phyloP scores from a whole-genome alignment of 1,140 invertebrate species.

The Dendroctonus valens region DNA sequence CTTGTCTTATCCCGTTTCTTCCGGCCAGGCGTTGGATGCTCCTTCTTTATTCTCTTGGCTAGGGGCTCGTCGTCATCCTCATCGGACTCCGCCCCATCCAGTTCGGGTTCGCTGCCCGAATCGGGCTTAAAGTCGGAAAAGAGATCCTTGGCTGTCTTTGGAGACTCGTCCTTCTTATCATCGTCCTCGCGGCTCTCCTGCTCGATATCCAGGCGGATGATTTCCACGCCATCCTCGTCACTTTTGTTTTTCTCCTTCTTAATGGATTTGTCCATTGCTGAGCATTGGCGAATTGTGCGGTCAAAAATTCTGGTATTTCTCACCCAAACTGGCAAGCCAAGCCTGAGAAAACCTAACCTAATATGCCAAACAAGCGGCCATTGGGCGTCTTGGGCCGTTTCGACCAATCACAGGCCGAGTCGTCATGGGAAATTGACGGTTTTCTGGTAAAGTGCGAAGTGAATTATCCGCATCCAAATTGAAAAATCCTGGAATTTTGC shows the following conservation, averaged over 20 bases:
- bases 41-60: conserved; percentile 36
- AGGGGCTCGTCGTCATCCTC: conserved; percentile 35
- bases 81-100: conserved; percentile 21
- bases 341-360: conserved; percentile 17
- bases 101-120: conserved; percentile 35
- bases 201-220: conserved; percentile 30
- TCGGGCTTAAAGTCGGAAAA: conserved; percentile 38
- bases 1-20: conserved; percentile 21
- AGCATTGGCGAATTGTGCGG: not conserved
- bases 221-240: conserved; percentile 26
- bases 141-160: conserved; percentile 39
- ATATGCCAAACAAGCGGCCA: not conserved
- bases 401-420: too few relatives aligned
- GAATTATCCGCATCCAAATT: too few relatives aligned
- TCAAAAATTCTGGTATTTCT: not conserved
- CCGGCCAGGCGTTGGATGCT: conserved; percentile 16
- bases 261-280: conserved; percentile 3
- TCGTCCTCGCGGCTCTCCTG: conserved; percentile 12
- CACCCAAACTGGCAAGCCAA: not conserved
- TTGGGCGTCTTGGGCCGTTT: too few relatives aligned
- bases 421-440: too few relatives aligned
- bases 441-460: too few relatives aligned
- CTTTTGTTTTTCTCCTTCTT: conserved; percentile 19
- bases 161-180: conserved; percentile 24
- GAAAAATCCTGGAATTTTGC: too few relatives aligned